Percentiles rank a stretch among this genome's conserved stretches.
Evolutionary conservation across 2,797 vertebrate species (phyloP).

Genomic region (Microchirus variegatus): DNA sequence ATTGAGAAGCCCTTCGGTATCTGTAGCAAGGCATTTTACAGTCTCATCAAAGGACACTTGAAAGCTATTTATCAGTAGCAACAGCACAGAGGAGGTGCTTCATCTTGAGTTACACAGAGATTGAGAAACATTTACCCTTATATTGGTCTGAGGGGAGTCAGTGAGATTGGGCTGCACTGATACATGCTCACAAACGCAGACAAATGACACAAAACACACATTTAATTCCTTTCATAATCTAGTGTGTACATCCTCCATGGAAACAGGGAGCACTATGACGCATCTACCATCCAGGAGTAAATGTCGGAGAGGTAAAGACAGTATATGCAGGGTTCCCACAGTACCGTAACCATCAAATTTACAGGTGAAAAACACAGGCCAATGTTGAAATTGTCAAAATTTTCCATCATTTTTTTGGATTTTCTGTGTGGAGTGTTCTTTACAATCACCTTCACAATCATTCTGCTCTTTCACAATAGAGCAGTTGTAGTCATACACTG

Average conservation of each 20-base stretch:
- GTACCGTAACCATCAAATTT: no score
- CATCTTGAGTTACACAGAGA: constrained; percentile 35
- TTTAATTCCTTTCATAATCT: constrained; percentile 18
- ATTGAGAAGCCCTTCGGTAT: constrained; percentile 39
- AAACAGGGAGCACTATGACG: not conserved
- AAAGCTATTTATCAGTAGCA: constrained; percentile 51
- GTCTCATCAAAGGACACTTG: constrained; percentile 44
- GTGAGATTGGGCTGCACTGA: not conserved
- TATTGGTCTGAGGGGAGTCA: constrained; percentile 26
- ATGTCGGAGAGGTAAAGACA: no score
- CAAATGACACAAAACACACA: constrained; percentile 20
- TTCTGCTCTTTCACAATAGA: no score
- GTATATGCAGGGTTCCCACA: no score
- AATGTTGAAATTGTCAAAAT: no score
- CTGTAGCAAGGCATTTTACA: constrained; percentile 43
- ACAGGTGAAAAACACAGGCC: no score
- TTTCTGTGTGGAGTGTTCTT: no score
- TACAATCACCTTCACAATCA: no score
- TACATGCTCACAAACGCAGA: not conserved
- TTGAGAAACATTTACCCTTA: constrained; percentile 25
- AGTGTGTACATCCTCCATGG: constrained; percentile 11
- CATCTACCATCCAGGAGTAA: constrained; percentile 10
- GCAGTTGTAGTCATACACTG: no score
- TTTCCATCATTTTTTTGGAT: no score
- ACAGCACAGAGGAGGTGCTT: constrained; percentile 29